Conservation (phyloP, 1,140 invertebrate species). For the Trachymyrmex septentrionalis region DNA sequence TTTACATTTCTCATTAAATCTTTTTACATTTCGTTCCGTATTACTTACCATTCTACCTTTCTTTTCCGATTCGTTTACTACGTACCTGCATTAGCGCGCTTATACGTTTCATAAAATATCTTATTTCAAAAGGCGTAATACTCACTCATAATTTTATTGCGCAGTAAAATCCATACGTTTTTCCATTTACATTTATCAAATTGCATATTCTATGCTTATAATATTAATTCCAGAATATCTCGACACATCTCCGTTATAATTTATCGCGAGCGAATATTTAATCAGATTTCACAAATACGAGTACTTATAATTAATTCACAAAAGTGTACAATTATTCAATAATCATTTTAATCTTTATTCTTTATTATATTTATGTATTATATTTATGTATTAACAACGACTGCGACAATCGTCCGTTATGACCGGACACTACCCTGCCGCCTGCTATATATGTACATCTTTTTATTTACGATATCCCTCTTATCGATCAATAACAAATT, state of each 20-base stretch:
- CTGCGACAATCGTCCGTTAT: not conserved
- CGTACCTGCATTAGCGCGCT: conserved; percentile 60
- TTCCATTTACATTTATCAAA: conserved; percentile 40
- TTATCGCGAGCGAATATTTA: conserved; percentile 5
- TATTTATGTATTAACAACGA: not conserved
- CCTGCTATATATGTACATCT: not conserved
- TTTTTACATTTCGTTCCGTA: conserved; percentile 71
- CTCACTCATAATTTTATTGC: conserved; percentile 32
- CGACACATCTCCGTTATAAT: not conserved
- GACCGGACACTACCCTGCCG: not conserved
- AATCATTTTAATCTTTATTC: not conserved
- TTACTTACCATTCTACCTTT: conserved; percentile 51
- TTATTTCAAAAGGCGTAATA: conserved; percentile 45
- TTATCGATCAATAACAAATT: conserved; percentile 62
- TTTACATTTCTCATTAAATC: conserved; percentile 76
- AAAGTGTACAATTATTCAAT: not conserved
- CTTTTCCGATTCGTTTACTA: conserved; percentile 66
- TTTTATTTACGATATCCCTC: conserved; percentile 37
- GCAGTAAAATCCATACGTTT: conserved; percentile 46
- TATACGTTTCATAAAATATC: conserved; percentile 45
- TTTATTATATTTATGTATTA: not conserved
- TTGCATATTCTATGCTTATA: conserved; percentile 32
- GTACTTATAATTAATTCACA: not conserved
- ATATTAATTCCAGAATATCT: conserved; percentile 22
- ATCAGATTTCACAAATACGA: not conserved